phyloP scores from a whole-genome alignment of 2,113 vertebrate genomes.

The Bothrops jararaca region DNA sequence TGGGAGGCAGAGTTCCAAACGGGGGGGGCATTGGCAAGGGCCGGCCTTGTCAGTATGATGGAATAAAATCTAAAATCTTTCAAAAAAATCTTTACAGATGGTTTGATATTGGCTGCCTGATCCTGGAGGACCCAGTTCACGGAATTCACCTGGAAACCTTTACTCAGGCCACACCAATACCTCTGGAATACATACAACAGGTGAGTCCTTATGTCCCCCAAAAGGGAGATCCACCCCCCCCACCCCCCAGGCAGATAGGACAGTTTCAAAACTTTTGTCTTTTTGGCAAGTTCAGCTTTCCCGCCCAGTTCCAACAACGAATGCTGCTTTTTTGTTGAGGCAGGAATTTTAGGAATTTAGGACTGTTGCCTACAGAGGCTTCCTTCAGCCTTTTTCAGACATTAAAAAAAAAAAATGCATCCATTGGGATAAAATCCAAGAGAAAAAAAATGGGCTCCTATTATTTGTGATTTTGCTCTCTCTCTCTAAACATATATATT shows the following conservation, averaged over 20 bases:
- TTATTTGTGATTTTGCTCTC: background rate
- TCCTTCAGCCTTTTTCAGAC: background rate
- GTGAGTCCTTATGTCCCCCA: slow-evolving; percentile 57
- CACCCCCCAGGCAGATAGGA: background rate
- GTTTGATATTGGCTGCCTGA: slow-evolving; percentile 95
- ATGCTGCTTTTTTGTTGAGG: background rate
- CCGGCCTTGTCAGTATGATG: background rate
- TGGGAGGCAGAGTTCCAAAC: background rate
- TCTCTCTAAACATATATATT: too few relatives aligned
- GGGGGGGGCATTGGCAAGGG: too few relatives aligned
- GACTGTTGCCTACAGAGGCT: background rate
- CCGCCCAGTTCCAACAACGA: background rate
- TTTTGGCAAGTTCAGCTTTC: background rate
- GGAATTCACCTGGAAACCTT: slow-evolving; percentile 87
- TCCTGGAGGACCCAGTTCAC: slow-evolving; percentile 88
- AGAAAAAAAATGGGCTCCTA: background rate
- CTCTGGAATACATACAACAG: slow-evolving; percentile 87
- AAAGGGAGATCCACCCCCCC: accelerated
- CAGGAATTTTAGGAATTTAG: background rate
- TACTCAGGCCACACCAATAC: slow-evolving; percentile 90
- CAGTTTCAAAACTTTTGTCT: background rate
- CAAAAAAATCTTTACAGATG: slow-evolving; percentile 71
- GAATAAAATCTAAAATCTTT: background rate
- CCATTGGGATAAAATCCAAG: background rate
- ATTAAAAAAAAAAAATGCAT: background rate